phyloP scores from a whole-genome alignment of 2,888 invertebrate species.

The Polydrusus tereticollis region DNA sequence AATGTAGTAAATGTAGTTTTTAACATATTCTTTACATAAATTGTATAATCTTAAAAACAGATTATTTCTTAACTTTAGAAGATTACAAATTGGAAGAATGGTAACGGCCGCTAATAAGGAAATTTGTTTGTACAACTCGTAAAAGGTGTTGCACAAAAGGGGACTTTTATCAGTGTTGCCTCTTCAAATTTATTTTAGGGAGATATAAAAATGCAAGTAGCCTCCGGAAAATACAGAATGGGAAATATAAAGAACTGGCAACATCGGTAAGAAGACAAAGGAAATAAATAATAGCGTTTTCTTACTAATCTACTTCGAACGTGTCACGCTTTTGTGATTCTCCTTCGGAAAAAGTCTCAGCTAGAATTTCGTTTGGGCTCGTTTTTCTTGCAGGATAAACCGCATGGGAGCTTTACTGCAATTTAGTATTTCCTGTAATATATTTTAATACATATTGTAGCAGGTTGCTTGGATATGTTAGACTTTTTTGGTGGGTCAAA shows the following conservation, averaged over 20 bases:
- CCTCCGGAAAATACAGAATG: no score
- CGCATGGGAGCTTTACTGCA: constrained; percentile 7
- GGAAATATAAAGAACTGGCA: background rate
- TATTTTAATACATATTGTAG: background rate
- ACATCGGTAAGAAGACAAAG: background rate
- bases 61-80: no score
- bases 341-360: background rate
- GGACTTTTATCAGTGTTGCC: background rate
- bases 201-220: background rate
- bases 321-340: constrained; percentile 22
- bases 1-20: no score
- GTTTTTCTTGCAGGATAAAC: background rate
- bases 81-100: no score
- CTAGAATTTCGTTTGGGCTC: background rate
- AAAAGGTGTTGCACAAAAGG: no score
- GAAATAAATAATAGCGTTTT: constrained; percentile 19
- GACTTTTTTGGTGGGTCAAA: background rate
- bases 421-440: background rate
- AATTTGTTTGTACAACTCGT: no score
- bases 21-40: no score
- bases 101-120: no score
- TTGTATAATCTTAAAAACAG: no score
- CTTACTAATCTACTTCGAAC: constrained; percentile 22
- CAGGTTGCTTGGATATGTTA: background rate
- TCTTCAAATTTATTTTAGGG: background rate